These are phyloP conservation scores for Notolepis coatsorum DNA, from an alignment of 2,797 vertebrate genomes.

Conservation along the genomic window DNA sequence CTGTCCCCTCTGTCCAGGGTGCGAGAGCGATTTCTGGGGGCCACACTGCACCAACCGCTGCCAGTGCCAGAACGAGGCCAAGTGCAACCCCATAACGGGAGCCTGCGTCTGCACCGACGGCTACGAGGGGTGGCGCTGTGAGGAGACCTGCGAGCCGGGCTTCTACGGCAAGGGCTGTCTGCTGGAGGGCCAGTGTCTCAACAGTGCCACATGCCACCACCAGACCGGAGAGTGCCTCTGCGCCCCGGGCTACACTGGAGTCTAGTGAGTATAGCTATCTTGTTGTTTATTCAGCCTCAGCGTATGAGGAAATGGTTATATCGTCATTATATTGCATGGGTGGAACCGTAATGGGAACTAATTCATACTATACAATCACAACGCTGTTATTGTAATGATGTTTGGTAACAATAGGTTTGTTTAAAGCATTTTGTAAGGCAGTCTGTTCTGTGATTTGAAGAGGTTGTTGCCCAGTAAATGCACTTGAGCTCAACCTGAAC, in stretches of 20 bases:
- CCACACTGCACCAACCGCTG: conserved; percentile 98
- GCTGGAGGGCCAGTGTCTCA: conserved; percentile 90
- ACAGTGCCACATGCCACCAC: conserved; percentile 94
- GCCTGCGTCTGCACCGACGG: conserved; percentile 96
- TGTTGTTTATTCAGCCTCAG: too few relatives aligned
- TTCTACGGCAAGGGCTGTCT: conserved; percentile 94
- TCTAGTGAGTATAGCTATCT: conserved; percentile 85
- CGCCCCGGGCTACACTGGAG: conserved; percentile 92
- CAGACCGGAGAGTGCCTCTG: conserved; percentile 95
- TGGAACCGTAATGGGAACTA: too few relatives aligned
- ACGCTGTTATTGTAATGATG: too few relatives aligned
- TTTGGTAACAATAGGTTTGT: too few relatives aligned
- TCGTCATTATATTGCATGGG: too few relatives aligned
- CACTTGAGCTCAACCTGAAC: too few relatives aligned
- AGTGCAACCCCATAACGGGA: conserved; percentile 97
- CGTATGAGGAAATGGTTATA: too few relatives aligned
- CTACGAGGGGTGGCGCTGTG: conserved; percentile 96
- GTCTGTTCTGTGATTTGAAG: too few relatives aligned
- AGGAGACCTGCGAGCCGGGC: conserved; percentile 88
- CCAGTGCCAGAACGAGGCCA: conserved; percentile 94
- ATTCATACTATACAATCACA: too few relatives aligned
- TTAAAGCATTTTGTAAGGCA: too few relatives aligned
- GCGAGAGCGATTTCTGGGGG: conserved; percentile 96
- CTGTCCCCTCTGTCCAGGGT: conserved; percentile 79
- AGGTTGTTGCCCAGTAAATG: too few relatives aligned